Evolutionary conservation across 2,888 invertebrate species (phyloP).

Genomic region (Amphipyra tragopoginis): DNA sequence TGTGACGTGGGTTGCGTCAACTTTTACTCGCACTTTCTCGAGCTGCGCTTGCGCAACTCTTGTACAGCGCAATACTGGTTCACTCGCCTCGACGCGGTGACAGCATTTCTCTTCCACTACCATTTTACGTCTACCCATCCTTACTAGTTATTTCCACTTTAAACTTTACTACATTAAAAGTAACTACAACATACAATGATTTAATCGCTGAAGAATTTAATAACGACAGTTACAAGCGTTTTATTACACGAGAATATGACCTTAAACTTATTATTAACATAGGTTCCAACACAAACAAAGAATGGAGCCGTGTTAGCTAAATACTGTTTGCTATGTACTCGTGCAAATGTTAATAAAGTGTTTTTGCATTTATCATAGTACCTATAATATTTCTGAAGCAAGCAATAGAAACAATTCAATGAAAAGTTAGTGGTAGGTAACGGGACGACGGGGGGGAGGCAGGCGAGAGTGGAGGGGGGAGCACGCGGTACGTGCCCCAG

Average conservation of each 20-base stretch:
- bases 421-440: slow-evolving; percentile 86
- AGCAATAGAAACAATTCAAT: slow-evolving; percentile 84
- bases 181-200: slow-evolving; percentile 45
- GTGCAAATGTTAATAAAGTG: slow-evolving; percentile 46
- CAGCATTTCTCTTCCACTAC: slow-evolving; percentile 74
- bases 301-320: slow-evolving; percentile 46
- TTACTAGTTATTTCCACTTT: slow-evolving; percentile 15
- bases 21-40: slow-evolving; percentile 90
- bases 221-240: slow-evolving; percentile 55
- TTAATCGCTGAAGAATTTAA: slow-evolving; percentile 61
- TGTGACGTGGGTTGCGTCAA: slow-evolving; percentile 88
- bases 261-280: slow-evolving; percentile 68
- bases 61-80: slow-evolving; percentile 80
- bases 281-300: slow-evolving; percentile 56
- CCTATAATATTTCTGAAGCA: slow-evolving; percentile 68
- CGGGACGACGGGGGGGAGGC: slow-evolving; percentile 72
- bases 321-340: slow-evolving; percentile 45
- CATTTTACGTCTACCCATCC: slow-evolving; percentile 31
- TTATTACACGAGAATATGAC: slow-evolving; percentile 62
- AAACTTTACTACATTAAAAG: slow-evolving; percentile 22
- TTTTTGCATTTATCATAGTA: slow-evolving; percentile 63
- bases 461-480: slow-evolving; percentile 69
- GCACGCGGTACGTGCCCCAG: slow-evolving; percentile 88
- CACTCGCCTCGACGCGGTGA: slow-evolving; percentile 74
- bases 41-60: slow-evolving; percentile 86